Percentiles rank a stretch among this genome's conserved stretches.
Conservation (phyloP, 2,888 invertebrate species). For the Tortrix viridana region DNA sequence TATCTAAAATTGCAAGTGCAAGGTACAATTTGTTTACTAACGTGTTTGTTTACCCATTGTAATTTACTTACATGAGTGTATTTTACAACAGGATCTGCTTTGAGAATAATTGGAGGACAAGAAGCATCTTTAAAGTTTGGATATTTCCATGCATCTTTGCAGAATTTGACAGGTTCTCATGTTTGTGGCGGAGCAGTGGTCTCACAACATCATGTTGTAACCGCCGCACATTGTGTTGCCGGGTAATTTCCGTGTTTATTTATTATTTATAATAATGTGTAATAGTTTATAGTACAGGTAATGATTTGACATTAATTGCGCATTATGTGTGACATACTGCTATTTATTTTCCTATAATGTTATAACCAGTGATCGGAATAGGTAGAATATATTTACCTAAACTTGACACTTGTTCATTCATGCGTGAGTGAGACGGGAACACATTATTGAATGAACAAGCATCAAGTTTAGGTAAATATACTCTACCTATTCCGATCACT, state of each 20-base stretch:
- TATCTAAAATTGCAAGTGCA: neutral
- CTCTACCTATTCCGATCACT: too few species aligned
- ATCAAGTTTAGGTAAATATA: too few species aligned
- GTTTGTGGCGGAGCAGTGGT: slow-evolving; percentile 74
- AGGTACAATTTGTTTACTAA: neutral
- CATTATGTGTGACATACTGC: neutral
- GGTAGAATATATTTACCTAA: too few species aligned
- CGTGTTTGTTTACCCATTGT: too few species aligned
- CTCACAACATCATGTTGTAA: slow-evolving; percentile 62
- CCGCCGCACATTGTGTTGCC: slow-evolving; percentile 74
- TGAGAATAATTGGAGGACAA: slow-evolving; percentile 67
- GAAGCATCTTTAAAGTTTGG: slow-evolving; percentile 61
- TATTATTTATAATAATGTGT: neutral
- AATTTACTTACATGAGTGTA: neutral
- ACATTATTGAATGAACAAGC: too few species aligned
- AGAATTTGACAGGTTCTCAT: slow-evolving; percentile 67
- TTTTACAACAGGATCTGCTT: slow-evolving; percentile 48
- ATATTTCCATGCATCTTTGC: slow-evolving; percentile 69
- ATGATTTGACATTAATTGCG: neutral
- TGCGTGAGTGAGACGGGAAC: too few species aligned
- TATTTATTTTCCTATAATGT: too few species aligned
- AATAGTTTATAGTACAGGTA: too few species aligned
- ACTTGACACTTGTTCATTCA: too few species aligned
- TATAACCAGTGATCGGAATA: too few species aligned
- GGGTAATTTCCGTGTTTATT: slow-evolving; percentile 50